These are phyloP conservation scores for Agrypnia vestita DNA, from an alignment of 1,140 invertebrate genomes.

Conservation along the genomic window DNA sequence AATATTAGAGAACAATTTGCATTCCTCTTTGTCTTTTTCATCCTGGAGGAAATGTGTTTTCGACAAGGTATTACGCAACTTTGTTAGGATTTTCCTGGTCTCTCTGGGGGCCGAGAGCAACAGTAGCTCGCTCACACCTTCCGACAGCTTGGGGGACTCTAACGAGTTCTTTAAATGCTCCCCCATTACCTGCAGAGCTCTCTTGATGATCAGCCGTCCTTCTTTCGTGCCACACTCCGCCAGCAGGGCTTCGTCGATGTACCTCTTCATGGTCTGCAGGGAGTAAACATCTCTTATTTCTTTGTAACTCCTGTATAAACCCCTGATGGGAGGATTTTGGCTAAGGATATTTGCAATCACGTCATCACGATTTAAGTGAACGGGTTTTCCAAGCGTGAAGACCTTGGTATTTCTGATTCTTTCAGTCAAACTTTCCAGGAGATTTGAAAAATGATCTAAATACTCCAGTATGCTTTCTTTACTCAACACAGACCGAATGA, in stretches of 20 bases:
- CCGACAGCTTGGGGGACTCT: background rate
- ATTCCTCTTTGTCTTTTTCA: background rate
- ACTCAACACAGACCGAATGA: background rate
- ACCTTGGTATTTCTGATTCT: background rate
- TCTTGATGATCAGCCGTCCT: constrained; percentile 1
- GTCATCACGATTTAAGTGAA: background rate
- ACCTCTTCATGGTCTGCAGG: background rate
- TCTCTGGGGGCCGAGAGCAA: background rate
- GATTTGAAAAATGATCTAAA: background rate
- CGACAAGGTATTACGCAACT: background rate
- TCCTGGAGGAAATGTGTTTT: background rate
- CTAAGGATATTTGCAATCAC: background rate
- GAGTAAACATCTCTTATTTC: background rate
- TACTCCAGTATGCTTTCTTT: constrained; percentile 1
- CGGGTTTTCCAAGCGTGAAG: background rate
- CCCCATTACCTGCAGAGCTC: background rate
- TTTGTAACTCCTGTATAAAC: background rate
- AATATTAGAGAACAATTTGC: background rate
- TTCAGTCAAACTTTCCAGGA: background rate
- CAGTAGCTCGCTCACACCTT: background rate
- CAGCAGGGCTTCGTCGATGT: background rate
- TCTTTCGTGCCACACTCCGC: background rate
- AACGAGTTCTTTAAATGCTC: background rate
- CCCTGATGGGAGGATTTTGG: background rate
- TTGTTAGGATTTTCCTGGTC: background rate